Conservation (phyloP, 2,113 vertebrate genomes). For the Sinocyclocheilus grahami region DNA sequence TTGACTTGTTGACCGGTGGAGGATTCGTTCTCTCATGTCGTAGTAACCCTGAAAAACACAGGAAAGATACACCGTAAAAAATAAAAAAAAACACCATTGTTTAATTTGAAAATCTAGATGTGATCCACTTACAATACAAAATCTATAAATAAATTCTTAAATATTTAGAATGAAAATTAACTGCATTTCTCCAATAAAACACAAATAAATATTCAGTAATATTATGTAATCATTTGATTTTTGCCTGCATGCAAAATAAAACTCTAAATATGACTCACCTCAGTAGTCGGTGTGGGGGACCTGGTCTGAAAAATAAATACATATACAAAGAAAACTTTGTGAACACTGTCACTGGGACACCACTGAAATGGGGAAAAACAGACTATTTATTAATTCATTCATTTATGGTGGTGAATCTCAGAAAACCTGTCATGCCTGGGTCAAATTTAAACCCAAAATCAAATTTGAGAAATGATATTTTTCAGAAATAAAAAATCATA, state of each 20-base stretch:
- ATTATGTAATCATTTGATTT: too few relatives aligned
- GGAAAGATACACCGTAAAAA: background rate
- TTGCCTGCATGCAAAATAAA: background rate
- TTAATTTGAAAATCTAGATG: too few relatives aligned
- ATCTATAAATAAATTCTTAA: background rate
- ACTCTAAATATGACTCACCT: constrained; percentile 71
- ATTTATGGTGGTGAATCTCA: too few relatives aligned
- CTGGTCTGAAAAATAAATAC: constrained; percentile 71
- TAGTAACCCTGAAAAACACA: constrained; percentile 79
- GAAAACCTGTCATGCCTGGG: too few relatives aligned
- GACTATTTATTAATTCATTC: too few relatives aligned
- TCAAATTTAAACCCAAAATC: too few relatives aligned
- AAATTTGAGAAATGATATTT: too few relatives aligned
- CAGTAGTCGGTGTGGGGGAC: constrained; percentile 83
- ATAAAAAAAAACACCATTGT: background rate
- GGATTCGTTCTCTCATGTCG: constrained; percentile 81
- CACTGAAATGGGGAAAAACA: too few relatives aligned
- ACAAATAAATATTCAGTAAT: background rate
- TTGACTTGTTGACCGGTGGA: constrained; percentile 89
- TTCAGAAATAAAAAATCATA: too few relatives aligned
- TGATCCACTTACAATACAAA: too few relatives aligned
- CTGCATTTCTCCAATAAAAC: background rate
- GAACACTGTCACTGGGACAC: too few relatives aligned
- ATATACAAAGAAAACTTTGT: background rate
- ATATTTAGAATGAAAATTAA: background rate